Percentiles rank a stretch among this genome's conserved stretches.
Evolutionary conservation across 2,797 vertebrate species (phyloP).

Genomic region (Sebastes kiyomatsui): DNA sequence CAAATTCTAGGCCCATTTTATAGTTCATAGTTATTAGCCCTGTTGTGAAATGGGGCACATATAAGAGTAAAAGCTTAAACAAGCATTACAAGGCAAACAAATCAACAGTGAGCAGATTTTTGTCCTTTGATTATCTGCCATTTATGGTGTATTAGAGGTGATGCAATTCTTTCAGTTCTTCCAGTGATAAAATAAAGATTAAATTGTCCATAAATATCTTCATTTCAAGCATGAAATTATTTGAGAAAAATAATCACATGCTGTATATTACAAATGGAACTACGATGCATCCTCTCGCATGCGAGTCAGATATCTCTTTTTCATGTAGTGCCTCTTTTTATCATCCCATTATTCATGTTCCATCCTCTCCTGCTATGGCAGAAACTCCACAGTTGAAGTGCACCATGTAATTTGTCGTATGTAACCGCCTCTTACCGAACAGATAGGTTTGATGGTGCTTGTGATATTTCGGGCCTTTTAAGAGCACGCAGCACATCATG

Average conservation of each 20-base stretch:
- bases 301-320: not conserved
- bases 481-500: constrained; percentile 31
- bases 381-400: constrained; percentile 37
- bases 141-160: not conserved
- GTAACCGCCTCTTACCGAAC: constrained; percentile 58
- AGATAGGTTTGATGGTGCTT: constrained; percentile 67
- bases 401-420: constrained; percentile 64
- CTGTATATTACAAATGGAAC: not conserved
- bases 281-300: not conserved
- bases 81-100: not conserved
- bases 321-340: not conserved
- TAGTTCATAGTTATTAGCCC: not conserved
- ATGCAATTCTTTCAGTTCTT: not conserved
- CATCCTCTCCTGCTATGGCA: not conserved
- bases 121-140: not conserved
- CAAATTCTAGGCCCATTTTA: not conserved
- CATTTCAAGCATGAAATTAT: not conserved
- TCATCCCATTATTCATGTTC: not conserved
- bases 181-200: constrained; percentile 4
- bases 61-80: not conserved
- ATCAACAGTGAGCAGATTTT: not conserved
- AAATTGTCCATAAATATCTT: not conserved
- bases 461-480: constrained; percentile 57
- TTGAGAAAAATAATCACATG: not conserved
- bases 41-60: not conserved